Conservation (phyloP, 2,113 vertebrate species). For the Lophochroa leadbeateri region DNA sequence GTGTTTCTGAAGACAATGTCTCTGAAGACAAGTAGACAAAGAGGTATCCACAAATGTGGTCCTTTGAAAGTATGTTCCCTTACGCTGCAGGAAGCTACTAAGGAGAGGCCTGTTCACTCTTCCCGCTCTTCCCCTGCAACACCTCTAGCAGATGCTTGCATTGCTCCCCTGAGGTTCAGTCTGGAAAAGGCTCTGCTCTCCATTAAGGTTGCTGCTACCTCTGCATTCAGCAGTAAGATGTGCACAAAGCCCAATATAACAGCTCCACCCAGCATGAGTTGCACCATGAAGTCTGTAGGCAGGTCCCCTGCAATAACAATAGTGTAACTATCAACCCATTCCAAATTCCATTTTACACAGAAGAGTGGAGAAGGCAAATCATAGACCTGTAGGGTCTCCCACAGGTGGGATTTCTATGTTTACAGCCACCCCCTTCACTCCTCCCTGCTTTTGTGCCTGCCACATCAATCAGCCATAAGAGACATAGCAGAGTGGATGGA, state of each 20-base stretch:
- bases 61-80: background rate
- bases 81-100: background rate
- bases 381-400: background rate
- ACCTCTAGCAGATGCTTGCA: background rate
- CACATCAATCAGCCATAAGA: background rate
- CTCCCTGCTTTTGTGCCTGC: background rate
- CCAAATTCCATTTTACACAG: background rate
- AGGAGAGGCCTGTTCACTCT: background rate
- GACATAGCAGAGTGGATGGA: fast-evolving
- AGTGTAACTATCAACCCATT: background rate
- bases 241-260: background rate
- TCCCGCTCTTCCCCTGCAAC: background rate
- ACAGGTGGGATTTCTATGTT: background rate
- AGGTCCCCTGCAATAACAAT: background rate
- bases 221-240: background rate
- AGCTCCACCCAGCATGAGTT: background rate
- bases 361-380: background rate
- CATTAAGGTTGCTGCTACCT: background rate
- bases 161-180: background rate
- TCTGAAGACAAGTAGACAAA: background rate
- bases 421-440: background rate
- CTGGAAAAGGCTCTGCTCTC: background rate
- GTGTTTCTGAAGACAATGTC: background rate
- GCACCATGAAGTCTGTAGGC: fast-evolving
- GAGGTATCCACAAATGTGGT: background rate